Base-by-base conservation (phyloP, 1,140 invertebrate genomes). In the Philotrypesis tridentata region DNA sequence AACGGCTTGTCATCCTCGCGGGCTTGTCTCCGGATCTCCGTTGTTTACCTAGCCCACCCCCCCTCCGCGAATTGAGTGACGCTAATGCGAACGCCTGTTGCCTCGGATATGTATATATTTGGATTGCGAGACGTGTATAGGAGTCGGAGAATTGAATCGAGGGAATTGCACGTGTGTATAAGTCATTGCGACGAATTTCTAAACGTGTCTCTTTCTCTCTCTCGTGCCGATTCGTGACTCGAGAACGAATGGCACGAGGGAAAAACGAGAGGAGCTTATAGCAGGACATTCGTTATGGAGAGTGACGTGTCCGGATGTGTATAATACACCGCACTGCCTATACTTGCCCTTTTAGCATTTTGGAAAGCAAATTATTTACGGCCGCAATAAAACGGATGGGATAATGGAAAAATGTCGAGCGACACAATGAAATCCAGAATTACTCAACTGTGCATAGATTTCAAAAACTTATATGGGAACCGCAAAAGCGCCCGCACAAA, bases 161-260 rank as follows among this genome's bases (percentile, higher is more conserved):
- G n/a, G n/a, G n/a, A n/a, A n/a, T n/a, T n/a, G n/a, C n/a, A n/a
- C n/a, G n/a, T n/a, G n/a, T n/a, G 33, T 37, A 37, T 9, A 77
- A 77, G 67, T 67, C 1, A 77, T 43, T 77, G 43, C n/a, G 63
- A 67, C 75, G 68, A 60, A 78, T 70, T 70, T 70, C 21, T 78
- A 48, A 37, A 27, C 65, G 63, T 33, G 0, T 4, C n/a, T n/a
- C n/a, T n/a, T n/a, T n/a, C n/a, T n/a, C n/a, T n/a, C n/a, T n/a
- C n/a, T n/a, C 27, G n/a, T 33, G 21, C 0, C 25, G 17, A 40
- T 6, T 80, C 79, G 79, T 80, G 79, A 80, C 61, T 65, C 9
- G 14, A 68, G 29, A 67, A 80, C 74, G 55, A 74, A 68, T 74
- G 43, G 71, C 40, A 29, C 37, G n/a, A 31, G 48, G 25, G 43